A percentile compares a stretch with the other conserved stretches of the same genome.
These are phyloP conservation scores for Phymastichus coffea DNA, from an alignment of 1,140 invertebrate genomes.

Conservation along the genomic window DNA sequence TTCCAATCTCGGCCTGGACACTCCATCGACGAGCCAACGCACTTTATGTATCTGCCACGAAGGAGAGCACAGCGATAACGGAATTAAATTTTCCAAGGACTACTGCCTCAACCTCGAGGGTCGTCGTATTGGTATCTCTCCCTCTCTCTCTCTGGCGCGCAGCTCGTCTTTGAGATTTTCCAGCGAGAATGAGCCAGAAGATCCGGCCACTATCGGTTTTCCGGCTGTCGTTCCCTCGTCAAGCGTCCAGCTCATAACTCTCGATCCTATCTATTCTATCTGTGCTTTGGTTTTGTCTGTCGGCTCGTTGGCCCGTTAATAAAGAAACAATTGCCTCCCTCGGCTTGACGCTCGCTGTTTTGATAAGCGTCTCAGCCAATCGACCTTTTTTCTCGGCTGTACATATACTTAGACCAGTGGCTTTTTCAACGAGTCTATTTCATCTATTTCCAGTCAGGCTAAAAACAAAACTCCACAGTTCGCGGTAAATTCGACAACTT, in stretches of 20 bases:
- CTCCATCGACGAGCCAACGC: too few relatives aligned
- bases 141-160: background rate
- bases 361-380: background rate
- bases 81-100: constrained; percentile 11
- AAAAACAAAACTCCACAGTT: too few relatives aligned
- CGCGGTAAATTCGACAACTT: too few relatives aligned
- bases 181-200: background rate
- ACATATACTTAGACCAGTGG: too few relatives aligned
- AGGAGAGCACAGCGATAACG: background rate
- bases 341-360: constrained; percentile 4
- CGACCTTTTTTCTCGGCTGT: too few relatives aligned
- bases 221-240: background rate
- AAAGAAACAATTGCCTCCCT: constrained; percentile 2
- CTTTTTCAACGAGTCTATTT: too few relatives aligned
- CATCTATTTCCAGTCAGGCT: too few relatives aligned
- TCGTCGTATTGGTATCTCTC: background rate
- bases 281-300: constrained; percentile 4
- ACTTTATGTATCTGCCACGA: background rate
- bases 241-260: too few relatives aligned
- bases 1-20: too few relatives aligned
- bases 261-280: constrained; percentile 1
- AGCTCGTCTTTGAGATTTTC: background rate
- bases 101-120: background rate
- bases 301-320: constrained; percentile 28
- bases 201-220: background rate